These are phyloP conservation scores for Sardina pilchardus DNA, from an alignment of 2,113 vertebrate species.

Conservation along the genomic window DNA sequence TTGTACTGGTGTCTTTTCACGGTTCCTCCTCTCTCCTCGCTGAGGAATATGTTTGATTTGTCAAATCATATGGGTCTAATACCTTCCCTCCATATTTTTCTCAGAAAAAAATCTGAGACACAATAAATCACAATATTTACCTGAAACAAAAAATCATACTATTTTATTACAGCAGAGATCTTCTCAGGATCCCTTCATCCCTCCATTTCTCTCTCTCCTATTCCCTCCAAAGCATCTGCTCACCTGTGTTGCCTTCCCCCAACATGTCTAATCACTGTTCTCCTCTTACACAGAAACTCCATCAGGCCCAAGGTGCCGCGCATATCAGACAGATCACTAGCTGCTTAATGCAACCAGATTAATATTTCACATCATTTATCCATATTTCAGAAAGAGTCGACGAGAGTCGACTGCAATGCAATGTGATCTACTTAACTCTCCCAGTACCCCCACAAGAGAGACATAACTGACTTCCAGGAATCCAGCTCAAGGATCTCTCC, in stretches of 20 bases:
- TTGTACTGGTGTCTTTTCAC: not conserved
- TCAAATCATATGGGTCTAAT: not conserved
- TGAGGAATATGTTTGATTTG: not conserved
- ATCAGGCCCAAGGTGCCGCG: conserved; percentile 25
- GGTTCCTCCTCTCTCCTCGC: not conserved
- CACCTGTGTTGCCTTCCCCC: not conserved
- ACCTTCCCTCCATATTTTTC: not conserved
- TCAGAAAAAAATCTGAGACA: not conserved
- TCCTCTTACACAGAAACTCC: conserved; percentile 33
- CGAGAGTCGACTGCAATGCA: conserved; percentile 21
- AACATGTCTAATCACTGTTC: conserved; percentile 20
- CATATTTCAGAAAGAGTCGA: conserved; percentile 20
- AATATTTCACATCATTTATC: conserved; percentile 38
- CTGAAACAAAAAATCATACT: not conserved
- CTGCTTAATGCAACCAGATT: conserved; percentile 41
- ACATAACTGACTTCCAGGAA: not conserved
- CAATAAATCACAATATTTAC: not conserved
- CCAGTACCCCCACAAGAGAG: not conserved
- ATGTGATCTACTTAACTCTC: not conserved
- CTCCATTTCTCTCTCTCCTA: not conserved
- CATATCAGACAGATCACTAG: conserved; percentile 30
- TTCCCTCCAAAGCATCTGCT: not conserved
- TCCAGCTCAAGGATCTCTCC: not conserved
- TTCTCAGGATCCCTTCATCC: not conserved
- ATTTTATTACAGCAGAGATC: not conserved